Percentiles rank a stretch among this genome's conserved stretches.
Conservation (phyloP, 2,797 vertebrate genomes). For the Brachymystax lenok region DNA sequence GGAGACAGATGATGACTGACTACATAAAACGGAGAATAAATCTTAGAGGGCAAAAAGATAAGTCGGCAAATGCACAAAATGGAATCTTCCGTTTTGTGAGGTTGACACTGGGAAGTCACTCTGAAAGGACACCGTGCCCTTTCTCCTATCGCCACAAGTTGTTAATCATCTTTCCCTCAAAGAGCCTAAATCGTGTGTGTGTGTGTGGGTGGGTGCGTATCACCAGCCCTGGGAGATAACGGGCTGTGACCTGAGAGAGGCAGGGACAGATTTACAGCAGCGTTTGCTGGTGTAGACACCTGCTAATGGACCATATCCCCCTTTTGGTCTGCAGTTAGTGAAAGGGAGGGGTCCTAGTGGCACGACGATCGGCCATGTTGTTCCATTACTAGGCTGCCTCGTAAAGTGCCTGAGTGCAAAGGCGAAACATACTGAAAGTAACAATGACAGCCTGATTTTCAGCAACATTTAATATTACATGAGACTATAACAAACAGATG, state of each 20-base stretch:
- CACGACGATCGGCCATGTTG: neutral
- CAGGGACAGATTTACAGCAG: slow-evolving; percentile 36
- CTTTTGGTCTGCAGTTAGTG: slow-evolving; percentile 1
- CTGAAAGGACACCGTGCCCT: slow-evolving; percentile 12
- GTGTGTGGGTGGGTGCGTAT: slow-evolving; percentile 7
- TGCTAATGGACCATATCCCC: slow-evolving; percentile 28
- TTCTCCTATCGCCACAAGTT: slow-evolving; percentile 18
- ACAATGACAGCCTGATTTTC: neutral
- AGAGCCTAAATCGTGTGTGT: slow-evolving; percentile 31
- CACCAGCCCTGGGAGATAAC: slow-evolving; percentile 3
- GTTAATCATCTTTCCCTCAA: no score
- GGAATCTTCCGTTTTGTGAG: neutral
- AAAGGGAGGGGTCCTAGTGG: neutral
- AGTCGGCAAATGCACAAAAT: neutral
- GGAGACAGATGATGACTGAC: no score
- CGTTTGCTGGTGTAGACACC: slow-evolving; percentile 18
- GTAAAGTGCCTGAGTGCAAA: neutral
- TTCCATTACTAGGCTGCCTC: neutral
- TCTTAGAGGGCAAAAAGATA: neutral
- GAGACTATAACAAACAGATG: neutral
- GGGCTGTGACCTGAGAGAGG: slow-evolving; percentile 27
- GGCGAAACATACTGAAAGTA: neutral
- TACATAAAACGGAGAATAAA: neutral
- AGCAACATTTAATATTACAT: neutral
- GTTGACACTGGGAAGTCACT: slow-evolving; percentile 9